These are phyloP conservation scores for Paratilapia polleni DNA, from an alignment of 2,113 vertebrate species.

Conservation along the genomic window DNA sequence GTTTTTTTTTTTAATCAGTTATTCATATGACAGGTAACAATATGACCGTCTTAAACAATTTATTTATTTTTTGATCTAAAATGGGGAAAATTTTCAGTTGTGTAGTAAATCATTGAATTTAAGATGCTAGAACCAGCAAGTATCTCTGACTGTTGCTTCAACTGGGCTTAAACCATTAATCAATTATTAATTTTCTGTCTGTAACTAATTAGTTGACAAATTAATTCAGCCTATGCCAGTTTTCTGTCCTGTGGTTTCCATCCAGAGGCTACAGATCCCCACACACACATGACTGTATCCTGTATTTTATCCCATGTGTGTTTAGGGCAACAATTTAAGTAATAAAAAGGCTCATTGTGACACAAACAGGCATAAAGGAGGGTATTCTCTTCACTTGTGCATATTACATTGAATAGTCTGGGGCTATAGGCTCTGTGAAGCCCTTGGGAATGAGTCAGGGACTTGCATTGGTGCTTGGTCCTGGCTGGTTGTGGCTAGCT, in stretches of 20 bases:
- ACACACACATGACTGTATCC: not conserved
- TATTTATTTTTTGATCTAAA: too few species aligned
- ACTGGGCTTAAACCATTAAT: not conserved
- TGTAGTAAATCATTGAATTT: not conserved
- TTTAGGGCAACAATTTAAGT: conserved; percentile 18
- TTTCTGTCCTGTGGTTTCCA: not conserved
- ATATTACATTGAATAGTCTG: conserved; percentile 17
- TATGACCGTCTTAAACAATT: not conserved
- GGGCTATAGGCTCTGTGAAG: not conserved
- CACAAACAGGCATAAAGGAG: conserved; percentile 40
- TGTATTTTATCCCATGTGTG: conserved; percentile 9
- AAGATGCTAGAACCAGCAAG: not conserved
- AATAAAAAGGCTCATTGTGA: conserved; percentile 57
- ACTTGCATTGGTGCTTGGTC: conserved; percentile 56
- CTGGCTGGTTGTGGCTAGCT: conserved; percentile 42
- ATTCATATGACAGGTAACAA: not conserved
- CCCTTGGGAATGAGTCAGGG: conserved; percentile 1
- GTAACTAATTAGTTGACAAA: not conserved
- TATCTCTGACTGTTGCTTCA: not conserved
- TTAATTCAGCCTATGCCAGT: not conserved
- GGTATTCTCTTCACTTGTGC: conserved; percentile 55
- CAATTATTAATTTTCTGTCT: not conserved
- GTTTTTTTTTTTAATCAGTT: not conserved
- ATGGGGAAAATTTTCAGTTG: not conserved
- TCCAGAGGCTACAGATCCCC: not conserved